These are phyloP conservation scores for Drosophila murphyi DNA, from an alignment of 1,140 invertebrate species.

Conservation along the genomic window DNA sequence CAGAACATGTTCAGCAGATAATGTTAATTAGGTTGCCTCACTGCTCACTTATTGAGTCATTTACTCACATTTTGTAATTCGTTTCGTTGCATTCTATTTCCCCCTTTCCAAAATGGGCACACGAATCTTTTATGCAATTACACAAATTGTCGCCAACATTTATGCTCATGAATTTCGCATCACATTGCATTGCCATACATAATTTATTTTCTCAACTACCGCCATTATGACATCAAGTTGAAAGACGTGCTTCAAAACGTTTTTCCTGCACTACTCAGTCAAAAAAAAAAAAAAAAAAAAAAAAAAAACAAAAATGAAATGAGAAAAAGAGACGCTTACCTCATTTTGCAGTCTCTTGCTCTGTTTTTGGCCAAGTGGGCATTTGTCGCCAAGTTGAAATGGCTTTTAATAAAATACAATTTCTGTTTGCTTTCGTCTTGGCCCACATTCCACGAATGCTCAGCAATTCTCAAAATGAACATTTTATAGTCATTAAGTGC, in stretches of 20 bases:
- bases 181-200: conserved; percentile 27
- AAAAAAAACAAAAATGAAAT: neutral
- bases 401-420: conserved; percentile 80
- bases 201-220: conserved; percentile 47
- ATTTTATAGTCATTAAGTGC: conserved; percentile 76
- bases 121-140: conserved; percentile 38
- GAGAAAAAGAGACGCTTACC: neutral
- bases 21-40: conserved; percentile 67
- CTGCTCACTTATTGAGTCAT: neutral
- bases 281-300: neutral
- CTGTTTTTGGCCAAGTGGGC: conserved; percentile 38
- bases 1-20: conserved; percentile 33
- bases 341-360: neutral
- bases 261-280: conserved; percentile 1
- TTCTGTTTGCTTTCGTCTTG: conserved; percentile 62
- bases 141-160: conserved; percentile 45
- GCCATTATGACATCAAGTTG: conserved; percentile 60
- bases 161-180: conserved; percentile 30
- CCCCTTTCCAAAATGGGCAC: neutral
- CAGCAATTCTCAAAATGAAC: conserved; percentile 42
- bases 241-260: conserved; percentile 58
- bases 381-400: conserved; percentile 78
- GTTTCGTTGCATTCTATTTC: conserved; percentile 15
- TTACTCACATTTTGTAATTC: conserved; percentile 6
- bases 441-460: conserved; percentile 58